These are phyloP conservation scores for Lochmaea crataegi DNA, from an alignment of 2,888 invertebrate species.

Conservation along the genomic window DNA sequence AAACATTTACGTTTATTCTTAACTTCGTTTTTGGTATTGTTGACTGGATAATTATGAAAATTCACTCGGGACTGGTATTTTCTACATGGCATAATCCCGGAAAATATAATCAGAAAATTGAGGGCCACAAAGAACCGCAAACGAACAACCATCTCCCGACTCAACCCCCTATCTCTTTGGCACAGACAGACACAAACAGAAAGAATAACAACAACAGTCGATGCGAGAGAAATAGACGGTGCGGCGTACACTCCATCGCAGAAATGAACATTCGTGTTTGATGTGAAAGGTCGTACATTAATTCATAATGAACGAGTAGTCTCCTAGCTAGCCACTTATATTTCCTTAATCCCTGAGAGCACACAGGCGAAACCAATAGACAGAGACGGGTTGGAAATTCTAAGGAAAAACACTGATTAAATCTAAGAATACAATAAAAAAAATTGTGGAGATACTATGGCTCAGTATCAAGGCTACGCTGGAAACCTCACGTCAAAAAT, in stretches of 20 bases:
- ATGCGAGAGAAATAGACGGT: slow-evolving; percentile 45
- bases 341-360: slow-evolving; percentile 66
- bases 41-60: not conserved
- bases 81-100: slow-evolving; percentile 3
- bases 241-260: slow-evolving; percentile 43
- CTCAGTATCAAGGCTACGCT: not conserved
- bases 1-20: too few species aligned
- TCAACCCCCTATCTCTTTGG: slow-evolving; percentile 24
- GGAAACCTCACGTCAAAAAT: not conserved
- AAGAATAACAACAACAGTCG: slow-evolving; percentile 47
- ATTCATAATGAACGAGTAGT: slow-evolving; percentile 65
- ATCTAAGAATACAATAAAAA: too few species aligned
- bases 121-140: slow-evolving; percentile 11
- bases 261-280: slow-evolving; percentile 59
- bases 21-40: not conserved
- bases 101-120: slow-evolving; percentile 21
- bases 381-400: slow-evolving; percentile 49
- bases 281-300: slow-evolving; percentile 64
- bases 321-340: slow-evolving; percentile 65
- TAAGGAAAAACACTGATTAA: not conserved
- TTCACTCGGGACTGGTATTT: not conserved
- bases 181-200: slow-evolving; percentile 38
- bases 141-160: slow-evolving; percentile 1
- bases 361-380: slow-evolving; percentile 54
- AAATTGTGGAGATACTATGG: too few species aligned